phyloP scores from a whole-genome alignment of 1,140 invertebrate genomes.

The Trachelipus rathkii region DNA sequence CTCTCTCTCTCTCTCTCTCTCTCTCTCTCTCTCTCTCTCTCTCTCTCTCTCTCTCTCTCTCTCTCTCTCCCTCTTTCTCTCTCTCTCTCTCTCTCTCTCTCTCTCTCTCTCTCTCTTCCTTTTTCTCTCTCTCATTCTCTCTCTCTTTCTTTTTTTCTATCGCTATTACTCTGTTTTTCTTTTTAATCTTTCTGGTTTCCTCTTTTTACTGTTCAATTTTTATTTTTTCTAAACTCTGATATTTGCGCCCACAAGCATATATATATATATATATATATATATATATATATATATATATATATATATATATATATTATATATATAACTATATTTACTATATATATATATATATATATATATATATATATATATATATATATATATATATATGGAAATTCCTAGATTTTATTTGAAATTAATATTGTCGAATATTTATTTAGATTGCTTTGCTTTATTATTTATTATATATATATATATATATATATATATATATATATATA shows the following conservation, averaged over 20 bases:
- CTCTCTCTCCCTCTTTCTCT: background rate
- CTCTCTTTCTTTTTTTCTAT: no score
- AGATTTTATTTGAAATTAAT: no score
- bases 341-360: slow-evolving; percentile 8
- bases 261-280: slow-evolving; percentile 11
- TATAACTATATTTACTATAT: background rate
- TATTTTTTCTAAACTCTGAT: background rate
- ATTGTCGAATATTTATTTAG: no score
- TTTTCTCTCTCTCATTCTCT: background rate
- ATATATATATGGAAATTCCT: background rate
- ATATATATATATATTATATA: background rate
- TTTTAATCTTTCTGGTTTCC: no score
- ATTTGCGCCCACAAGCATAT: background rate
- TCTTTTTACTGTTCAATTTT: no score
- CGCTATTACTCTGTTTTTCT: no score
- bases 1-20: background rate
- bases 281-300: slow-evolving; percentile 6
- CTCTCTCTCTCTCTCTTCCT: background rate
- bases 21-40: background rate
- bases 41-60: no score
- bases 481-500: slow-evolving; percentile 7
- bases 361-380: slow-evolving; percentile 15
- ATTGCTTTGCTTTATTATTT: background rate
- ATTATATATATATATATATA: slow-evolving; percentile 12
- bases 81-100: background rate